phyloP scores from a whole-genome alignment of 1,140 invertebrate genomes.

The Gryllus bimaculatus region DNA sequence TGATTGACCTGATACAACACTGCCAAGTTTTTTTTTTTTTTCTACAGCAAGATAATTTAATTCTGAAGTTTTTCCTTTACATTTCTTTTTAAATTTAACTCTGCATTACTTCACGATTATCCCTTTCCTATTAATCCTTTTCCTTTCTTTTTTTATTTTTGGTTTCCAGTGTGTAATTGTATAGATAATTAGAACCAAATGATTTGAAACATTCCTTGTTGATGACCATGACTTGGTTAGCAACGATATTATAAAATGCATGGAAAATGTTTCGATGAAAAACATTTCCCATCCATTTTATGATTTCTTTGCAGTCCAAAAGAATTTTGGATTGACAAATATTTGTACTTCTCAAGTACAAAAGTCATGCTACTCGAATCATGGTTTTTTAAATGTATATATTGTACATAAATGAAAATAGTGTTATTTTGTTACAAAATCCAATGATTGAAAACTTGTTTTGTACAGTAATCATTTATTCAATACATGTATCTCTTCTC shows the following conservation, averaged over 20 bases:
- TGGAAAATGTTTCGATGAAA: neutral
- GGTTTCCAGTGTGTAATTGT: too few species aligned
- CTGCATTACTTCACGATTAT: neutral
- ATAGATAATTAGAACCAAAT: neutral
- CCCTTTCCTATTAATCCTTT: neutral
- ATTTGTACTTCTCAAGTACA: too few species aligned
- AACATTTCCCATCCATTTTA: neutral
- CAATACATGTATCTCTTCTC: neutral
- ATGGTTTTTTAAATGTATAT: neutral
- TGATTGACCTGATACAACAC: too few species aligned
- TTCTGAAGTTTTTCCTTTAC: neutral
- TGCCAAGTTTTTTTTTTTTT: too few species aligned
- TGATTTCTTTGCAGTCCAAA: neutral
- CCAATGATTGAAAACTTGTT: neutral
- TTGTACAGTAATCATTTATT: neutral
- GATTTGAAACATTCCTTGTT: neutral
- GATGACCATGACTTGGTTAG: neutral
- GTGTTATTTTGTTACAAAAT: neutral
- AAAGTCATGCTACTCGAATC: neutral
- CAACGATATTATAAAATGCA: neutral
- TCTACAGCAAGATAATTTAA: neutral
- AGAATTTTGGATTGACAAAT: neutral
- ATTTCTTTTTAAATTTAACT: neutral
- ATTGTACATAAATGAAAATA: neutral
- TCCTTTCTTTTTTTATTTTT: neutral